These are phyloP conservation scores for Protosalanx chinensis DNA, from an alignment of 2,797 vertebrate species.

Conservation along the genomic window DNA sequence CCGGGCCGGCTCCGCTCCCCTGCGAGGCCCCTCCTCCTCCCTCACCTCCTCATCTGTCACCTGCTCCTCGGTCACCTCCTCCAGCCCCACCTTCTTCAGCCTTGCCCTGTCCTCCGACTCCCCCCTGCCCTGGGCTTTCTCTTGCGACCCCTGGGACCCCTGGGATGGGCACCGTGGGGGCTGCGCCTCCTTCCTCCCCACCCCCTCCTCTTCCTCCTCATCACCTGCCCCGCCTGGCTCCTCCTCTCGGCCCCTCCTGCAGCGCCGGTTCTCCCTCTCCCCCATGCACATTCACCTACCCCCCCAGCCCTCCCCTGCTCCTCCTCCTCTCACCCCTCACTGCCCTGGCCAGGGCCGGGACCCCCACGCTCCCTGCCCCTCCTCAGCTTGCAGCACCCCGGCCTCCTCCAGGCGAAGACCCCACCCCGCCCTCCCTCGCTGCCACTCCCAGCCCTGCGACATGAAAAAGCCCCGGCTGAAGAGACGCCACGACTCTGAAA, in stretches of 20 bases:
- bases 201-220: constrained; percentile 75
- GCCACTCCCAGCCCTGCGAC: constrained; percentile 91
- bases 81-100: constrained; percentile 88
- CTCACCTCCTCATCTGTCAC: constrained; percentile 79
- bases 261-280: constrained; percentile 86
- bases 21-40: constrained; percentile 80
- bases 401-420: constrained; percentile 77
- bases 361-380: constrained; percentile 73
- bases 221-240: constrained; percentile 62
- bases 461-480: constrained; percentile 84
- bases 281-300: constrained; percentile 80
- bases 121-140: constrained; percentile 76
- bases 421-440: constrained; percentile 80
- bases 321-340: constrained; percentile 66
- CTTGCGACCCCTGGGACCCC: constrained; percentile 71
- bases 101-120: constrained; percentile 83
- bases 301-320: constrained; percentile 65
- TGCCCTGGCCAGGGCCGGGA: constrained; percentile 48
- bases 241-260: constrained; percentile 66
- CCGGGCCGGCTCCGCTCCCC: constrained; percentile 70
- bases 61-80: constrained; percentile 82
- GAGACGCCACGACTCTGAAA: constrained; percentile 80
- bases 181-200: constrained; percentile 67
- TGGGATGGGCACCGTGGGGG: constrained; percentile 65
- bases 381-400: constrained; percentile 83